Evolutionary conservation across 2,888 invertebrate genomes (phyloP).

Genomic region (Drosophila anomelani): DNA sequence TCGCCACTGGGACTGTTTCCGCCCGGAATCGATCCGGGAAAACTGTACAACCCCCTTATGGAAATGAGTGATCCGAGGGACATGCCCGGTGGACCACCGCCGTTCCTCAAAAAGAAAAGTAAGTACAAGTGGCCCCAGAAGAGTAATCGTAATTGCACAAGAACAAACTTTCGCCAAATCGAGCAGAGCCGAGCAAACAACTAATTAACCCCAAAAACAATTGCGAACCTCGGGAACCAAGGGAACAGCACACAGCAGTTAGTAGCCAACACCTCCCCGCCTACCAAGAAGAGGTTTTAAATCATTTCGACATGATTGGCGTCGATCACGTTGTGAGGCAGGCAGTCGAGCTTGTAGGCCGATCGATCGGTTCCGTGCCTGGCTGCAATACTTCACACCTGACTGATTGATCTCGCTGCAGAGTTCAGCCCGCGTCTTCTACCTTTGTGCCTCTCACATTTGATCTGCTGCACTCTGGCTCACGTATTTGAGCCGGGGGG

Average conservation of each 20-base stretch:
- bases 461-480: conserved; percentile 60
- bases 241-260: conserved; percentile 3
- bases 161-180: conserved; percentile 41
- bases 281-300: conserved; percentile 54
- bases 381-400: conserved; percentile 71
- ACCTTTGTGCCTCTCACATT: conserved; percentile 21
- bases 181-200: conserved; percentile 71
- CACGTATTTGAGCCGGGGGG: conserved; percentile 59
- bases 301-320: conserved; percentile 78
- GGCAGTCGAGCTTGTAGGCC: conserved; percentile 39
- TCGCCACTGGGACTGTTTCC: conserved; percentile 91
- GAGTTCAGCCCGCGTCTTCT: conserved; percentile 42
- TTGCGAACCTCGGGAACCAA: conserved; percentile 1
- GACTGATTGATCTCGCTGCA: conserved; percentile 71
- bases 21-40: conserved; percentile 90
- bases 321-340: conserved; percentile 64
- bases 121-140: conserved; percentile 86
- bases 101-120: conserved; percentile 93
- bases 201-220: conserved; percentile 74
- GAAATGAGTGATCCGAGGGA: conserved; percentile 90
- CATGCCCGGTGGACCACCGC: conserved; percentile 88
- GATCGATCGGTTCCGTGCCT: conserved; percentile 58
- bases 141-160: conserved; percentile 18
- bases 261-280: conserved; percentile 15
- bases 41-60: conserved; percentile 90